A percentile compares a stretch with the other conserved stretches of the same genome.
Evolutionary conservation across 2,797 vertebrate species (phyloP).

Genomic region (Aphelocoma californica): DNA sequence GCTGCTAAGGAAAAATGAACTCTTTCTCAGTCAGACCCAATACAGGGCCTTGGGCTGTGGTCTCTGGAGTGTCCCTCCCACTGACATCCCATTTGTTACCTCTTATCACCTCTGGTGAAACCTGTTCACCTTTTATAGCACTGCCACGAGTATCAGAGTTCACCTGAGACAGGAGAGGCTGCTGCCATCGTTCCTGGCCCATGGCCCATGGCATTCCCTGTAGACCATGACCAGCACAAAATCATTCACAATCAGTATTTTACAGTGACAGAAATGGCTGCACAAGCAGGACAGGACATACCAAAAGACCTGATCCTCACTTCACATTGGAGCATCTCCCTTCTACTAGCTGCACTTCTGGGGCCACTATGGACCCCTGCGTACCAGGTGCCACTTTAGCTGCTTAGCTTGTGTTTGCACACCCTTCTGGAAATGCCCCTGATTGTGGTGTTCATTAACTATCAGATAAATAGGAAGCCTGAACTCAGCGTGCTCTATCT

Average conservation of each 20-base stretch:
- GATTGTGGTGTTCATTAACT: neutral
- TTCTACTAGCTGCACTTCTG: neutral
- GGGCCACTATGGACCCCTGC: fast-evolving
- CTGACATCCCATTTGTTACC: fast-evolving
- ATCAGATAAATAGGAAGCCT: neutral
- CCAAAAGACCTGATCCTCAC: neutral
- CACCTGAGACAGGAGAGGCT: neutral
- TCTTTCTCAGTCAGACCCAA: neutral
- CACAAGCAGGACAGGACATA: neutral
- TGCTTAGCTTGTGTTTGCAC: neutral
- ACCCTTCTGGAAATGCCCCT: neutral
- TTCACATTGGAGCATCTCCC: fast-evolving
- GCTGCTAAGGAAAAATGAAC: neutral
- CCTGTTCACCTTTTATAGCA: neutral
- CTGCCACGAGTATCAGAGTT: neutral
- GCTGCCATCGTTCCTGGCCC: neutral
- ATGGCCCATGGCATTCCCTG: neutral
- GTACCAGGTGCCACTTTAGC: fast-evolving
- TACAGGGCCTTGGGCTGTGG: neutral
- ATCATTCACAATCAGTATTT: neutral
- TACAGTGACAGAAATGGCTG: neutral
- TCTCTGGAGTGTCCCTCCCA: neutral
- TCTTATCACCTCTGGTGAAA: neutral
- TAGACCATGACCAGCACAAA: neutral
- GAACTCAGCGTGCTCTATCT: neutral